These are phyloP conservation scores for Labeo calbasu DNA, from an alignment of 2,797 vertebrate species.

Conservation along the genomic window DNA sequence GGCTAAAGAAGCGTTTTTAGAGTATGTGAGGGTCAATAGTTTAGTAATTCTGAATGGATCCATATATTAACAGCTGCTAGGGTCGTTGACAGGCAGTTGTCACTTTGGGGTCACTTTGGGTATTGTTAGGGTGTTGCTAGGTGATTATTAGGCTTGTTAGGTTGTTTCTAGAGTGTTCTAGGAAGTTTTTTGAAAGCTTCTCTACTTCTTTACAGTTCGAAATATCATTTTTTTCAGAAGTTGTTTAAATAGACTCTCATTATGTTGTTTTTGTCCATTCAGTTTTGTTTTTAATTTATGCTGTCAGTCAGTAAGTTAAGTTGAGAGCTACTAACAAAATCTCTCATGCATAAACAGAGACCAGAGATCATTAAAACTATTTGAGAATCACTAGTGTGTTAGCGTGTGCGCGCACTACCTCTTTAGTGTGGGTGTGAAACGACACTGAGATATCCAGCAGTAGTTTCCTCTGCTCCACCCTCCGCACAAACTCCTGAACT, in stretches of 20 bases:
- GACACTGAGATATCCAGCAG: constrained; percentile 96
- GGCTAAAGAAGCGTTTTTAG: background rate
- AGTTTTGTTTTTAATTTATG: background rate
- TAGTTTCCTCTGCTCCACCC: constrained; percentile 95
- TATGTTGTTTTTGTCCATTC: background rate
- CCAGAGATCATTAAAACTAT: background rate
- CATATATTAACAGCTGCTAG: background rate
- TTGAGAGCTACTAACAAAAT: background rate
- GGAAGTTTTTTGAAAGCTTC: background rate
- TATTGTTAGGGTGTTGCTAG: no score
- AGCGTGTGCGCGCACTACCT: constrained; percentile 85
- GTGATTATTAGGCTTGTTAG: background rate
- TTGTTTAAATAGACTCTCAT: background rate
- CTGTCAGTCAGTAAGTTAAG: constrained; percentile 8
- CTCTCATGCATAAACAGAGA: background rate
- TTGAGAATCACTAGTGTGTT: background rate
- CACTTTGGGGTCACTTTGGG: background rate
- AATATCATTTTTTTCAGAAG: background rate
- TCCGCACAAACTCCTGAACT: constrained; percentile 90
- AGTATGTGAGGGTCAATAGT: background rate
- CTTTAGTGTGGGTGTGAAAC: constrained; percentile 98
- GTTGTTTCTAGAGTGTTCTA: background rate
- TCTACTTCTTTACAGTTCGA: background rate
- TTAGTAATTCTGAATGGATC: constrained; percentile 6
- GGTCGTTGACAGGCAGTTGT: background rate